These are phyloP conservation scores for Aelia acuminata DNA, from an alignment of 2,888 invertebrate species.

Conservation along the genomic window DNA sequence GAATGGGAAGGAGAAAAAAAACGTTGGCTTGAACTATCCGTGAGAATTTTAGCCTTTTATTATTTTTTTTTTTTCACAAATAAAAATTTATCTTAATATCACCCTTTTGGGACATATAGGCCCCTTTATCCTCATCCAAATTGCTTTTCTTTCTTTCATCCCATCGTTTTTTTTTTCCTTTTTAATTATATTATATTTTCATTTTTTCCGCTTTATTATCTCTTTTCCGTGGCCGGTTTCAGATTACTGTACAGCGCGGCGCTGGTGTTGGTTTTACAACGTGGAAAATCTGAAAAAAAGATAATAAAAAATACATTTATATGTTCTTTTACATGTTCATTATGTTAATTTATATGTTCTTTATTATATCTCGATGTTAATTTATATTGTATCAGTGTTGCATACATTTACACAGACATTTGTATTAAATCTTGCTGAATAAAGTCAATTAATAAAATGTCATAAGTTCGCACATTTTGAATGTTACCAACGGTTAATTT, in stretches of 20 bases:
- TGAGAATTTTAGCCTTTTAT: conserved; percentile 5
- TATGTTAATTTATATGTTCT: too few species aligned
- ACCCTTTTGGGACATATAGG: not conserved
- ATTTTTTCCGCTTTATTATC: conserved; percentile 22
- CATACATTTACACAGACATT: too few species aligned
- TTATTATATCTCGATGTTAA: too few species aligned
- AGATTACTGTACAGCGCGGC: not conserved
- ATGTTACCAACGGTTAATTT: too few species aligned
- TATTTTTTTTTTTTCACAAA: not conserved
- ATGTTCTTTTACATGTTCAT: too few species aligned
- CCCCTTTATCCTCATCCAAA: conserved; percentile 48
- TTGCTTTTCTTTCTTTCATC: conserved; percentile 22
- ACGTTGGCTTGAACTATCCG: not conserved
- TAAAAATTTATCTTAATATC: conserved; percentile 38
- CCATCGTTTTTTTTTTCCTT: not conserved
- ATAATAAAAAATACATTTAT: not conserved
- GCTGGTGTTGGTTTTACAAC: not conserved
- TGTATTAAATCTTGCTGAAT: too few species aligned
- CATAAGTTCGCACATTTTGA: too few species aligned
- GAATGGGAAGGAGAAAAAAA: not conserved
- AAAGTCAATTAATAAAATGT: too few species aligned
- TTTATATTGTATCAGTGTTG: too few species aligned
- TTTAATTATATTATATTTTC: conserved; percentile 46
- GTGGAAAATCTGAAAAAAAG: not conserved
- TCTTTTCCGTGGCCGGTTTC: not conserved